Evolutionary conservation across 2,888 invertebrate genomes (phyloP).

Genomic region (Zygogramma bicolorata): DNA sequence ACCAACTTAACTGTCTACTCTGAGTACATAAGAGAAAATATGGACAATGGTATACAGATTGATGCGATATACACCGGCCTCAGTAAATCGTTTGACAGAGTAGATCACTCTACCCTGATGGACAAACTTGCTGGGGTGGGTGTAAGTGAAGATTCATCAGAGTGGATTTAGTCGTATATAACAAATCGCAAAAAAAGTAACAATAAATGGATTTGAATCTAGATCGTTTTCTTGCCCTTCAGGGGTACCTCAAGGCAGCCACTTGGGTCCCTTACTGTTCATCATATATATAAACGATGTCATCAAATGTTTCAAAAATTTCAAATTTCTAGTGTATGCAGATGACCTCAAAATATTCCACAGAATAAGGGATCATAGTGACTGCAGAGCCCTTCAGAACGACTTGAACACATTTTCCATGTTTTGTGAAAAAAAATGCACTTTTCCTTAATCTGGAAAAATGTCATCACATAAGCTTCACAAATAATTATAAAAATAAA

Average conservation of each 20-base stretch:
- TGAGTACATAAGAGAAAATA: conserved; percentile 12
- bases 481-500: background rate
- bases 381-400: too few species aligned
- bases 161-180: conserved; percentile 1
- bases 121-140: background rate
- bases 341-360: too few species aligned
- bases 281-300: background rate
- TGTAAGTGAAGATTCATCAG: background rate
- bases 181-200: conserved; percentile 5
- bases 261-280: too few species aligned
- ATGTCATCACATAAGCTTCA: background rate
- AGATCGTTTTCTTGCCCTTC: background rate
- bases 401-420: too few species aligned
- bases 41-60: too few species aligned
- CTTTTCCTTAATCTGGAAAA: too few species aligned
- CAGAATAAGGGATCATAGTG: too few species aligned
- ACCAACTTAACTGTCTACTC: background rate
- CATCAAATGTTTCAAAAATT: background rate
- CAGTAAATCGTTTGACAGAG: conserved; percentile 6
- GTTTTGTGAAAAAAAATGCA: too few species aligned
- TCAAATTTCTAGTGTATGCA: too few species aligned
- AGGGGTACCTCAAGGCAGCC: background rate
- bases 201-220: conserved; percentile 10
- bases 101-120: conserved; percentile 4
- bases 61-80: conserved; percentile 11